Base-by-base conservation (phyloP, 1,140 invertebrate species). In the Nasonia giraulti region DNA sequence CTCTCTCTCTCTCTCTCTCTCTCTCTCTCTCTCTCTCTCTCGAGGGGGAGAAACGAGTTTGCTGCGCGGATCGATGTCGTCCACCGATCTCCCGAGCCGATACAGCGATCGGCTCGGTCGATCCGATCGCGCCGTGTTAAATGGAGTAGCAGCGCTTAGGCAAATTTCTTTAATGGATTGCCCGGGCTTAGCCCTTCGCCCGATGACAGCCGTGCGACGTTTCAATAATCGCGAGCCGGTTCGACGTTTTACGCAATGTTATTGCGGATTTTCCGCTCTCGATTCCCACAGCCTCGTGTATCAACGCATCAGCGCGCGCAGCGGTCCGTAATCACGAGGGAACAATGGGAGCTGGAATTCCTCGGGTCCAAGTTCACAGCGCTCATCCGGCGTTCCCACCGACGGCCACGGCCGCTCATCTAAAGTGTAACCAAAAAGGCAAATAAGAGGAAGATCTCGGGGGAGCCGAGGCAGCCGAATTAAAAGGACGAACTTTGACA, bases 111-210 rank as follows among this genome's bases (percentile, higher is more conserved):
- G 20, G 20, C 55, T 81, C 74, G 74, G 80, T 74, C 23, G 44
- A 75, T 40, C 73, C 68, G 50, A 31, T 82, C 80, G 80, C 62
- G 40, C 80, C 80, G 27, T 75, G 71, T 75, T 55, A 82, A 82
- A 55, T 75, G 50, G 80, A 82, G 73, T 76, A 76, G 80, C 62
- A 82, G 62, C 62, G 62, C 75, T 83, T 77, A 83, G 40, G 82
- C 62, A 77, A 83, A 83, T 77, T 69, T 77, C 31, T 69, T n/a
- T 83, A 83, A 83, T 83, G 82, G 82, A 27, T 68, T 62, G 17
- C 27, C n/a, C 1, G 23, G 71, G 20, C 68, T 74, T 71, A 81
- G 73, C 80, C 47, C 40, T 81, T 55, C 55, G 27, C 31, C 33
- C 44, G 68, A 5, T 44, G 80, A 74, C 80, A 73, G 69, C 62